Conservation (phyloP, 2,888 invertebrate genomes). For the Tetranychus truncatus region DNA sequence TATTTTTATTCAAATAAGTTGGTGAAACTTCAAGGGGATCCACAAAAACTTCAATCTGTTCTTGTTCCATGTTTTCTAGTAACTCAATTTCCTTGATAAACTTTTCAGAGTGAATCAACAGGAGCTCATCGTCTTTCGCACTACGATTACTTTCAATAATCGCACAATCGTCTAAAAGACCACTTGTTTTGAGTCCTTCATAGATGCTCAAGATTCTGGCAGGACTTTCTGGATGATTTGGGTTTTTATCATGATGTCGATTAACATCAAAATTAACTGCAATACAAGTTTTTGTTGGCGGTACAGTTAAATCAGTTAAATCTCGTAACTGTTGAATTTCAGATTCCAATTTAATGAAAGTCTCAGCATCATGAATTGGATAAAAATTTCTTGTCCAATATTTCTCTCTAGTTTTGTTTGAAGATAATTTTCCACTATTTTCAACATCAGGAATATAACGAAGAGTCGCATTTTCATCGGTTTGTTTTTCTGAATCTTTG, state of each 20-base stretch:
- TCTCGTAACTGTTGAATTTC: conserved; percentile 43
- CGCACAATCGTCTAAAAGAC: conserved; percentile 46
- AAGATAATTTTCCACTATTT: conserved; percentile 29
- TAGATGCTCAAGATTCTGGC: conserved; percentile 53
- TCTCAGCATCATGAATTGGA: conserved; percentile 42
- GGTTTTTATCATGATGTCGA: conserved; percentile 38
- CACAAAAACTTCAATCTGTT: conserved; percentile 27
- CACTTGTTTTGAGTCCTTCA: conserved; percentile 48
- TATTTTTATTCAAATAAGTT: conserved; percentile 42
- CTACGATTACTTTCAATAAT: conserved; percentile 32
- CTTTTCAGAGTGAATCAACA: conserved; percentile 42
- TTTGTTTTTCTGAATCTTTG: not conserved
- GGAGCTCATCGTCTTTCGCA: conserved; percentile 47
- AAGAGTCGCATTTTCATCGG: not conserved
- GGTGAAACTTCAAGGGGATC: conserved; percentile 39
- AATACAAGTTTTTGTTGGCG: conserved; percentile 46
- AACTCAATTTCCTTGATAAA: conserved; percentile 39
- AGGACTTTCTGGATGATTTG: conserved; percentile 56
- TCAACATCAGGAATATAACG: conserved; percentile 19
- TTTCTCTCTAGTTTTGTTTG: conserved; percentile 38
- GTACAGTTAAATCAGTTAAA: conserved; percentile 31
- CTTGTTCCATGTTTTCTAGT: not conserved
- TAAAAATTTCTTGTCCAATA: conserved; percentile 56
- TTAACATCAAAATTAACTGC: conserved; percentile 60
- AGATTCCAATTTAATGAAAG: conserved; percentile 37